Percentiles rank a stretch among this genome's conserved stretches.
phyloP scores from a whole-genome alignment of 92 coral and sea anemone species.

The Galaxea fascicularis region DNA sequence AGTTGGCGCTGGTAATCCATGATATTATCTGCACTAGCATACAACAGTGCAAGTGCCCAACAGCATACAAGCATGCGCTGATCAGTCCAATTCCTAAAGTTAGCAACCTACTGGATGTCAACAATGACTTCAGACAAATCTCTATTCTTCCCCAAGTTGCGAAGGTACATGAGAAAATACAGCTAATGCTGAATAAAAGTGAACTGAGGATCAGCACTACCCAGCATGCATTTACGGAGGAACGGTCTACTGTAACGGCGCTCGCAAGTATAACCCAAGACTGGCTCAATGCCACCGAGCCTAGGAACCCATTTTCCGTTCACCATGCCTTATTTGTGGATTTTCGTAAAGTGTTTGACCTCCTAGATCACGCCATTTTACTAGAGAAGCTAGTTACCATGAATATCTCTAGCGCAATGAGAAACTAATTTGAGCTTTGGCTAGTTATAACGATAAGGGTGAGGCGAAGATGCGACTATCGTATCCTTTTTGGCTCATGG shows the following conservation, averaged over 20 bases:
- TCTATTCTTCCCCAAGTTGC: too few relatives aligned
- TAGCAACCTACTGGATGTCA: slow-evolving; percentile 19
- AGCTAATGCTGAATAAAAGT: too few relatives aligned
- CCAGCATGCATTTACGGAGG: too few relatives aligned
- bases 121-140: slow-evolving; percentile 34
- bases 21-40: slow-evolving; percentile 33
- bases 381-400: background rate
- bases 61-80: slow-evolving; percentile 51
- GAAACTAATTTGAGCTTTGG: too few relatives aligned
- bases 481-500: too few relatives aligned
- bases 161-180: too few relatives aligned
- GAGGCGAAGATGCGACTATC: too few relatives aligned
- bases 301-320: background rate
- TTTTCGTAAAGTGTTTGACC: background rate
- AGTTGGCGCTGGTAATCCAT: slow-evolving; percentile 21
- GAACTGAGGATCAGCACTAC: too few relatives aligned
- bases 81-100: slow-evolving; percentile 51
- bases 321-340: background rate
- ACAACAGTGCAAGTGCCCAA: slow-evolving; percentile 25
- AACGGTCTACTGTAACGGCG: too few relatives aligned
- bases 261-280: too few relatives aligned
- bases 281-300: background rate
- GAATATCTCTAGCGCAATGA: background rate
- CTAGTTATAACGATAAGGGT: too few relatives aligned
- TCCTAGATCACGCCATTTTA: background rate